Conservation (phyloP, 2,797 vertebrate genomes). For the Heterohyrax brucei region DNA sequence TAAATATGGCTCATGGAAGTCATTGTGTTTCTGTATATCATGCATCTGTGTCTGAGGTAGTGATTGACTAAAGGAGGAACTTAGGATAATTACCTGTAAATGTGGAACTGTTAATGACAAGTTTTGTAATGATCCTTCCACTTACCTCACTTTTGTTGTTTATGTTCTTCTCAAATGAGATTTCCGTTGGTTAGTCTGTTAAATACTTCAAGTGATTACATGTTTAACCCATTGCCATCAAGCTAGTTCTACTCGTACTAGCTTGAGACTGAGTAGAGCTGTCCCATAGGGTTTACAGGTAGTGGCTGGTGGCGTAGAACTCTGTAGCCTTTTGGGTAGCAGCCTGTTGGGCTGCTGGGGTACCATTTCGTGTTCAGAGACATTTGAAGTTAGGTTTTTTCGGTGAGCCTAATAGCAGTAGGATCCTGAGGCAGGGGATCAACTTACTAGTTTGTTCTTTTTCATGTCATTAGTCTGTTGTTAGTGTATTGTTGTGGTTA, state of each 20-base stretch:
- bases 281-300: too few species aligned
- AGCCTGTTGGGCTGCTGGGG: too few species aligned
- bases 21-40: constrained; percentile 53
- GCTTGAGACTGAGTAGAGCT: too few species aligned
- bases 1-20: constrained; percentile 42
- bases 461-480: not conserved
- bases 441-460: constrained; percentile 45
- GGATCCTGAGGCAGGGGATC: not conserved
- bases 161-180: constrained; percentile 54
- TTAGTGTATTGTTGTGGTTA: not conserved
- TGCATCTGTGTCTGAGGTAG: not conserved
- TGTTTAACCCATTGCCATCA: not conserved
- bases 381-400: constrained; percentile 40
- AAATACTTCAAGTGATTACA: constrained; percentile 15
- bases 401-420: not conserved
- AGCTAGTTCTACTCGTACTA: too few species aligned
- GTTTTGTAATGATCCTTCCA: not conserved
- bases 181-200: constrained; percentile 32
- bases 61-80: constrained; percentile 33
- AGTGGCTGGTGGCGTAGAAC: too few species aligned
- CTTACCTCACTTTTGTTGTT: constrained; percentile 1
- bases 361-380: constrained; percentile 38
- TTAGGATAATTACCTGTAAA: constrained; percentile 33
- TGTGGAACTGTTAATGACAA: not conserved
- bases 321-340: too few species aligned